Evolutionary conservation across 2,113 vertebrate genomes (phyloP).

Genomic region (Panurus biarmicus): DNA sequence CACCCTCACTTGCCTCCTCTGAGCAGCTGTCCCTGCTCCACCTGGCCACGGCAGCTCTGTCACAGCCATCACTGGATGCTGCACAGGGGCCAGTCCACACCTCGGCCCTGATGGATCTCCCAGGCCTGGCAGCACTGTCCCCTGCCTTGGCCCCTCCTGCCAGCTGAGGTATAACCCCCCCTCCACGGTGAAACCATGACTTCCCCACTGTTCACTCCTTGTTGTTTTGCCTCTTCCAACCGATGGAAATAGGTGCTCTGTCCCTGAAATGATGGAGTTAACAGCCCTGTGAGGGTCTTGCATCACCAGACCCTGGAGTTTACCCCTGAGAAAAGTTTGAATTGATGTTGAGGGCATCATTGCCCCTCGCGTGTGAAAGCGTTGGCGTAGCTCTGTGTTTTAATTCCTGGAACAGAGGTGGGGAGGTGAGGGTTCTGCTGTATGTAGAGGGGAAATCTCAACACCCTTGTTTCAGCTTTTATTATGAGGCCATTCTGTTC

Average conservation of each 20-base stretch:
- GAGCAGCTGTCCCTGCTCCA: not conserved
- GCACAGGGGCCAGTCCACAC: accelerated
- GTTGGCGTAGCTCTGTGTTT: accelerated
- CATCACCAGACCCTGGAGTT: not conserved
- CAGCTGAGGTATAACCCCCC: not conserved
- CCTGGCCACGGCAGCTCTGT: not conserved
- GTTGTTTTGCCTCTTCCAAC: accelerated
- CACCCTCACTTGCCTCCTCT: too few species aligned
- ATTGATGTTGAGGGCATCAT: accelerated
- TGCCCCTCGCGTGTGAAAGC: accelerated
- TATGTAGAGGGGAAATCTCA: not conserved
- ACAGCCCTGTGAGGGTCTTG: accelerated
- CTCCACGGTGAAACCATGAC: accelerated
- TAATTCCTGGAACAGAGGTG: not conserved
- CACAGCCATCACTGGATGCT: accelerated
- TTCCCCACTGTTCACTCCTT: not conserved
- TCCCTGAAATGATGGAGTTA: not conserved
- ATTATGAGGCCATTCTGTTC: not conserved
- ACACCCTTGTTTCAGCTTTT: not conserved
- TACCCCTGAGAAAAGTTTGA: not conserved
- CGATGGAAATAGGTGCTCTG: not conserved
- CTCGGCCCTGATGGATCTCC: not conserved
- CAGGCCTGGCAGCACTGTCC: not conserved
- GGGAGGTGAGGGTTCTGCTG: not conserved
- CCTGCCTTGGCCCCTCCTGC: not conserved